Base-by-base conservation (phyloP, 2,797 vertebrate species). In the Cichlasoma orientale region DNA sequence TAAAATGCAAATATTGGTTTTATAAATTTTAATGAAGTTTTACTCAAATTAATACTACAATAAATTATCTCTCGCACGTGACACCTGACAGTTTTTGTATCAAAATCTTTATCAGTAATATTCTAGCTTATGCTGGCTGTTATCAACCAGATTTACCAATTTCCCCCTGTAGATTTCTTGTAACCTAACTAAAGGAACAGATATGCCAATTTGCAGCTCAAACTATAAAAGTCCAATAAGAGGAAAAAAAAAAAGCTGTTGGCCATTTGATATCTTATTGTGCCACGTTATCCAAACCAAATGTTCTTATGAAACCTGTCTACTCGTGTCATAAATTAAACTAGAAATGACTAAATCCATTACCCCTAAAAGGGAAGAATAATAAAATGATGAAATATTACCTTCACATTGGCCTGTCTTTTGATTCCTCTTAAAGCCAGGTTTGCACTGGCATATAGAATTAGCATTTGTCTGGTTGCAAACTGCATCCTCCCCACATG, bases 341-440 rank as follows among this genome's bases (percentile, higher is more conserved):
- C 14, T 47, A 18, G 5, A 47, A 47, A 47, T 18, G 0, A 4
- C 13, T n/a, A 12, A 4, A 71, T 4, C 7, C 6, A 77, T 61
- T 31, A 41, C 9, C 55, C n/a, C 21, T 44, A 2, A 1, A 63
- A 44, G 2, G 0, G 44, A 29, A 21, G 74, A 29, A 29, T 2
- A 55, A 14, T 6, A 18, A 23, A 56, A 1, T 21, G 10, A 54
- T 71, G 1, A 78, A n/a, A 72, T 57, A 31, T 79, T 96, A 99
- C 98, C 98, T 98, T 99, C 97, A 93, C 98, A 99, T 4, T 96
- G 96, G 71, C 95, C 97, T 13, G 94, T 97, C 88, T 94, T 96
- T 61, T 92, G 95, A 90, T 97, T 97, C 92, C 97, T 98, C 92
- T 97, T 97, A 94, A 99, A 99, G 85, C 98, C 98, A 74, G 95